Evolutionary conservation across 2,113 vertebrate genomes (phyloP), one percentile per base, ranked within the genome.

Genomic region (Gavia stellata): DNA sequence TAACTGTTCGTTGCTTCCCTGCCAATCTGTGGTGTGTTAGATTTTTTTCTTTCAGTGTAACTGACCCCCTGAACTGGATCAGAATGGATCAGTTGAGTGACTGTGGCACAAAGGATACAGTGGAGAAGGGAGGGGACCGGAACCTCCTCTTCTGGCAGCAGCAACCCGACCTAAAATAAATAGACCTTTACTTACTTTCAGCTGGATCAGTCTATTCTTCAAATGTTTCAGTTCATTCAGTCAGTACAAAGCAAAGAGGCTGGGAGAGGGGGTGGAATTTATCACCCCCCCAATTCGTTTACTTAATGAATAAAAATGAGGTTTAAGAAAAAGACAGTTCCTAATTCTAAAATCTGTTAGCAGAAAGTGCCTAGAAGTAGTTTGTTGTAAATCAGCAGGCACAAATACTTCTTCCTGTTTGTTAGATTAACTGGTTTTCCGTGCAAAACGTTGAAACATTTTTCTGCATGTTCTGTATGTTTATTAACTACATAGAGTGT

Each of bases 261-360:
- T 23, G 36, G 36, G 31, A 86, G 79, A 91, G n/a, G 12, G 21
- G 42, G 66, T 81, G 56, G 71, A 65, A 86, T 91, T 94, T 63
- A 63, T 71, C 42, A 52, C 26, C 5, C 42, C 14, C 8, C 2
- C 4, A 7, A 8, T 67, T 95, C 40, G 8, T 23, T 89, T 80
- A 88, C 55, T 91, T 72, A 49, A 62, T 90, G 79, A 84, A 66
- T 89, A 71, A 77, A 86, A 96, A 78, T 38, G 33, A 91, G 14
- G 4, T 56, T 78, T 68, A 77, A 89, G 75, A 44, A 56, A 44
- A 92, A 73, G 62, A 14, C 47, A 73, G 26, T 81, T 87, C 16
- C 4, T 17, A 36, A 28, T 55, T 78, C 42, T 78, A 19, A 59
- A 40, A 34, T 63, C 7, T 89, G 23, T 68, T 49, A 61, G 40